Conservation (phyloP, 2,888 invertebrate genomes). For the Leptopterna dolabrata region DNA sequence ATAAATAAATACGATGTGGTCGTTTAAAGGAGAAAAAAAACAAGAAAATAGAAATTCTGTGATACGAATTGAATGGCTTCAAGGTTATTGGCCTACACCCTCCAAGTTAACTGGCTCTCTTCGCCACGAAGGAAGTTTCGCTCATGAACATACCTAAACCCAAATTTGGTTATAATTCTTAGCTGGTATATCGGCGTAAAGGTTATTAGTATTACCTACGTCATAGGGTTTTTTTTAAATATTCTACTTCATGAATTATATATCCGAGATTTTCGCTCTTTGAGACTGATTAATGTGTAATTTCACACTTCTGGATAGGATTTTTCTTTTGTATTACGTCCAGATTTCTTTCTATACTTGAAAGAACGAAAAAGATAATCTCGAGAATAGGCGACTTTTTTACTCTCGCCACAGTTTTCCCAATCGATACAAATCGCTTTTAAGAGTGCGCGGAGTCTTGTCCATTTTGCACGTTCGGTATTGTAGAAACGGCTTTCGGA, state of each 20-base stretch:
- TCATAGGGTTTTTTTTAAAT: conserved; percentile 19
- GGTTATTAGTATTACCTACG: background rate
- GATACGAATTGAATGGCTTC: conserved; percentile 40
- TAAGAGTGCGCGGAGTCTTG: background rate
- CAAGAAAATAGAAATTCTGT: conserved; percentile 36
- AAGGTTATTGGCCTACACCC: background rate
- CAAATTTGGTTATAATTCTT: background rate
- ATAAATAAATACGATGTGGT: background rate
- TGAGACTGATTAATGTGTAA: conserved; percentile 51
- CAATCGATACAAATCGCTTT: background rate
- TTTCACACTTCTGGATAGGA: conserved; percentile 10
- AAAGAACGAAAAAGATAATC: background rate
- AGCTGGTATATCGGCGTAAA: background rate
- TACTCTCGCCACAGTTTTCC: background rate
- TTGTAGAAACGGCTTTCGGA: background rate
- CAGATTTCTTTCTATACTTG: background rate
- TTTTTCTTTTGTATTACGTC: background rate
- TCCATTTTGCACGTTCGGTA: background rate
- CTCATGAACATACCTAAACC: background rate
- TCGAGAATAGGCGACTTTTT: background rate
- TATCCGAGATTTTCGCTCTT: conserved; percentile 24
- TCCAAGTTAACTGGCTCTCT: conserved; percentile 49
- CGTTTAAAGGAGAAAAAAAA: background rate
- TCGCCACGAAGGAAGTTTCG: background rate
- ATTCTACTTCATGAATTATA: conserved; percentile 22